Conservation (phyloP, 2,797 vertebrate genomes). For the Sebastes alutus region DNA sequence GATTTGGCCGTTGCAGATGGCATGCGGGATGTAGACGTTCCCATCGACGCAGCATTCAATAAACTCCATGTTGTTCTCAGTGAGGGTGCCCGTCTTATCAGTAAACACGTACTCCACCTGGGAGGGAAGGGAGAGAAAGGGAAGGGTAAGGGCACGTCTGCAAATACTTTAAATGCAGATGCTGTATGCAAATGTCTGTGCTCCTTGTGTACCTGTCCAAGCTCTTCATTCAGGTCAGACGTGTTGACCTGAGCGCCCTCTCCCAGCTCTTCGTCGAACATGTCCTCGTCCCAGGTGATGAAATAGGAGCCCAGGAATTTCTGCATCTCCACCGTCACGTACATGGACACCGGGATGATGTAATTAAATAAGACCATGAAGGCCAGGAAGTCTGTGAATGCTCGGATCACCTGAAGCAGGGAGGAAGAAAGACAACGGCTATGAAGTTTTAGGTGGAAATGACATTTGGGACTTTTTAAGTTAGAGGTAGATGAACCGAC, state of each 20-base stretch:
- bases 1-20: constrained; percentile 96
- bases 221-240: constrained; percentile 96
- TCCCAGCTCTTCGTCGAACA: constrained; percentile 93
- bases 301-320: constrained; percentile 99
- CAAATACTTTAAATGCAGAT: neutral
- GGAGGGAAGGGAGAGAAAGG: neutral
- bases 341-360: constrained; percentile 99
- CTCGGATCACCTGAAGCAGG: constrained; percentile 87
- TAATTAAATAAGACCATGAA: constrained; percentile 99
- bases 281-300: constrained; percentile 96
- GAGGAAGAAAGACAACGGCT: neutral
- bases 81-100: constrained; percentile 98
- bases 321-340: constrained; percentile 99
- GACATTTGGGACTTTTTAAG: neutral
- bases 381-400: constrained; percentile 97
- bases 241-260: constrained; percentile 97
- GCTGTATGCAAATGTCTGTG: neutral
- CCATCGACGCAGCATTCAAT: constrained; percentile 97
- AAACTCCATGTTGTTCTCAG: constrained; percentile 99
- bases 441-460: neutral
- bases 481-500: constrained; percentile 70
- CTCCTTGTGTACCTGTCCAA: constrained; percentile 88
- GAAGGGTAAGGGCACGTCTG: neutral
- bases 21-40: constrained; percentile 92
- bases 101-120: constrained; percentile 99